Evolutionary conservation across 2,888 invertebrate species (phyloP), one percentile per base, ranked within the genome.

Genomic region (Lampropteryx suffumata): DNA sequence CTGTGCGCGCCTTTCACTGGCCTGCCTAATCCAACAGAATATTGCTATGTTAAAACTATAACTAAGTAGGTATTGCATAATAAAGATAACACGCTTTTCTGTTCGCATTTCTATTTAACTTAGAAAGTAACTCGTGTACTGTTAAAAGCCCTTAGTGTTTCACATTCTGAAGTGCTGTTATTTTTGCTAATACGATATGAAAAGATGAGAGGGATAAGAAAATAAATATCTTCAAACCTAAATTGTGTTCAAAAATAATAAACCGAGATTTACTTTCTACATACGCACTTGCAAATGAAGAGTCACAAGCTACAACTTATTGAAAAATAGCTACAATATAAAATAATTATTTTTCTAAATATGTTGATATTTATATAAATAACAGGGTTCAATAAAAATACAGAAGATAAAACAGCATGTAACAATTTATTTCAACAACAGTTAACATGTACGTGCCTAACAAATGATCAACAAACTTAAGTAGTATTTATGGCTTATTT

Each of bases 1-100:
- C 24, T 2, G 61, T 62, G 67, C 60, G 70, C 66, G 70, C 83
- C 86, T 85, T 87, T 87, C 87, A 87, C 86, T 65, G 47, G 28
- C 50, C 57, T 48, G 41, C 42, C 41, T 42, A 27, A 46, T 29
- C 37, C n/a, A 40, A 35, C 53, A 40, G 11, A 48, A 2, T 3
- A 2, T 4, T 39, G 43, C 29, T 43, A 46, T 7, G 24, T 24
- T 6, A 24, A 7, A 24, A 24, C 24, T 34, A 50, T 12, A n/a
- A 45, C 46, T 42, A 33, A 55, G 7, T 24, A 56, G 47, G 45
- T 57, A 58, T 58, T 48, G 51, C 10, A 6, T n/a, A 47, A 41
- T 51, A 47, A 55, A 56, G 48, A 58, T 57, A 54, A 46, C 51
- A 53, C 11, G 26, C 34, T 45, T 57, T 17, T n/a, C n/a, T n/a